Conservation (phyloP, 2,888 invertebrate species). For the Eilema caniola region DNA sequence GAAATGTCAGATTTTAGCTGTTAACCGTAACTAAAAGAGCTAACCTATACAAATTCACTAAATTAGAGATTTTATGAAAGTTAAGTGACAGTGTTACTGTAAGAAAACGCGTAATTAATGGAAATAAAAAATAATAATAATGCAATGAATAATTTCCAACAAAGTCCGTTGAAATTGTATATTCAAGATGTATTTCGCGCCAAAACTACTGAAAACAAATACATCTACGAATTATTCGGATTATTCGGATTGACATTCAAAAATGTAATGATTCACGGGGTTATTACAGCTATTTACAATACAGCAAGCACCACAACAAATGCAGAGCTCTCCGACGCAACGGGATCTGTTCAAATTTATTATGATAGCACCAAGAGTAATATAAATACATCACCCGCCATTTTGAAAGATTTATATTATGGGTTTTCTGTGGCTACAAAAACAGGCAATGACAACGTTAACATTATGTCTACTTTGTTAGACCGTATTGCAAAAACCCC, state of each 20-base stretch:
- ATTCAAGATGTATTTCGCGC: constrained; percentile 82
- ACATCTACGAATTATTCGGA: constrained; percentile 75
- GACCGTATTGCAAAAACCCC: constrained; percentile 61
- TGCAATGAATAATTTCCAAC: constrained; percentile 59
- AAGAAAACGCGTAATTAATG: background rate
- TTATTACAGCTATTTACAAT: constrained; percentile 73
- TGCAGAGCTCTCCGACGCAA: constrained; percentile 77
- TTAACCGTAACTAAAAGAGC: too few relatives aligned
- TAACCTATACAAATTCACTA: background rate
- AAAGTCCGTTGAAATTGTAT: constrained; percentile 73
- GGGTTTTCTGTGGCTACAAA: constrained; percentile 62
- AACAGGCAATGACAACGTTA: constrained; percentile 64
- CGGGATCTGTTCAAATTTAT: constrained; percentile 75
- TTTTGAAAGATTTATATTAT: constrained; percentile 61
- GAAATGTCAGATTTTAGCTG: too few relatives aligned
- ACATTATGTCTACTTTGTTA: constrained; percentile 70
- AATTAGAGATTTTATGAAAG: background rate
- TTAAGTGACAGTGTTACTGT: background rate
- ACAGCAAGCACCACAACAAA: constrained; percentile 58
- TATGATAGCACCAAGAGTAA: constrained; percentile 71
- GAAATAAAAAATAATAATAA: background rate
- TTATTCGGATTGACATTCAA: constrained; percentile 75
- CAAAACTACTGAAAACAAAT: constrained; percentile 68
- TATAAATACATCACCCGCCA: constrained; percentile 52
- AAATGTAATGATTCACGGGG: constrained; percentile 78